Evolutionary conservation across 2,888 invertebrate species (phyloP).

Genomic region (Lithophane leautieri): DNA sequence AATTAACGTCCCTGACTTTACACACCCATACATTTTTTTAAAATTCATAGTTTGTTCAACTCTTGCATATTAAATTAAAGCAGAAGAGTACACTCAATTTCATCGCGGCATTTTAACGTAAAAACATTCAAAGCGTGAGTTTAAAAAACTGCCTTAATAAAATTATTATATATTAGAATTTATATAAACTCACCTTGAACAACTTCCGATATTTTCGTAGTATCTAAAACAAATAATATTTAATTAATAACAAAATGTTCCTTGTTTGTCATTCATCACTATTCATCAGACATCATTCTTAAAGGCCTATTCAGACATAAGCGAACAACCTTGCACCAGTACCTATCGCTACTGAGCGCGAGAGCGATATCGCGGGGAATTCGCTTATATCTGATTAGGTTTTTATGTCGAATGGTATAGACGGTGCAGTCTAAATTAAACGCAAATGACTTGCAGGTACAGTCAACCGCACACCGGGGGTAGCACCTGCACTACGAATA

Average conservation of each 20-base stretch:
- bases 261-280: not conserved
- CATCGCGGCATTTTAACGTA: constrained; percentile 12
- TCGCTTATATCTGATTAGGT: no score
- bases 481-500: not conserved
- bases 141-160: constrained; percentile 23
- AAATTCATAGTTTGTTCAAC: not conserved
- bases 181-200: constrained; percentile 51
- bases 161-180: not conserved
- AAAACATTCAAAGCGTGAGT: constrained; percentile 56
- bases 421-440: not conserved
- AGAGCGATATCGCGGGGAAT: no score
- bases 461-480: not conserved
- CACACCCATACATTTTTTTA: no score
- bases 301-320: no score
- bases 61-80: constrained; percentile 13
- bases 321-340: no score
- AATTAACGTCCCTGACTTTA: no score
- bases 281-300: not conserved
- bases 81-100: constrained; percentile 19
- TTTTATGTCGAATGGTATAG: not conserved
- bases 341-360: no score
- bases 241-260: not conserved
- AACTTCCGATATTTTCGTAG: constrained; percentile 41
- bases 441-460: not conserved
- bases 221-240: constrained; percentile 54